A percentile compares a stretch with the other conserved stretches of the same genome.
phyloP scores from a whole-genome alignment of 2,113 vertebrate species.

The Zosterops borbonicus region DNA sequence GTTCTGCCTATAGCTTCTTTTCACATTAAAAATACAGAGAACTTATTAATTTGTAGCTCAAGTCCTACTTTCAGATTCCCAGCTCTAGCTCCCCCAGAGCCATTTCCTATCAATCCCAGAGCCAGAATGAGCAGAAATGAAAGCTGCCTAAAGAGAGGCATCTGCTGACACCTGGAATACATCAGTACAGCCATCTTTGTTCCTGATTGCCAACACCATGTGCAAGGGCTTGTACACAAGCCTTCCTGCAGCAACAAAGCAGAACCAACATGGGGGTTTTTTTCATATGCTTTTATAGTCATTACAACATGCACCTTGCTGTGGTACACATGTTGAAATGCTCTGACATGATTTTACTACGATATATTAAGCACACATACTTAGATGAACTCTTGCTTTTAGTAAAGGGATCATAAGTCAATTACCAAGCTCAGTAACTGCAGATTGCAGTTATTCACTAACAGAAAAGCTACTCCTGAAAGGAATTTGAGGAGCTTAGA shows the following conservation, averaged over 20 bases:
- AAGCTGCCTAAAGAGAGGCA: not conserved
- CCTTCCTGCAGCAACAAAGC: not conserved
- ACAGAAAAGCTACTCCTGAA: not conserved
- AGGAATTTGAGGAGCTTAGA: not conserved
- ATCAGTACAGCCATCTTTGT: not conserved
- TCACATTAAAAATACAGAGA: not conserved
- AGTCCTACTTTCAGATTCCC: not conserved
- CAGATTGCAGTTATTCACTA: not conserved
- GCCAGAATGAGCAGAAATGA: not conserved
- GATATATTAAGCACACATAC: not conserved
- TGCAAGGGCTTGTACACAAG: not conserved
- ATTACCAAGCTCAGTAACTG: not conserved
- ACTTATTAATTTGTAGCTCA: not conserved
- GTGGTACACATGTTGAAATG: not conserved
- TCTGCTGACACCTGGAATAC: not conserved
- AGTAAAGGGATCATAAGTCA: not conserved
- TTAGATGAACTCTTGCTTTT: not conserved
- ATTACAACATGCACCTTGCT: not conserved
- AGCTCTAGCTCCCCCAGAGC: not conserved
- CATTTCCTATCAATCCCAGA: not conserved
- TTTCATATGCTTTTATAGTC: not conserved
- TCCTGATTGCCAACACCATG: rapidly evolving
- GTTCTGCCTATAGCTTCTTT: not conserved
- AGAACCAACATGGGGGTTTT: rapidly evolving
- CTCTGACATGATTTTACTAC: not conserved